A percentile compares a stretch with the other conserved stretches of the same genome.
phyloP scores from a whole-genome alignment of 37 sponge, comb jelly and placozoan genomes.

The Amphimedon queenslandica region DNA sequence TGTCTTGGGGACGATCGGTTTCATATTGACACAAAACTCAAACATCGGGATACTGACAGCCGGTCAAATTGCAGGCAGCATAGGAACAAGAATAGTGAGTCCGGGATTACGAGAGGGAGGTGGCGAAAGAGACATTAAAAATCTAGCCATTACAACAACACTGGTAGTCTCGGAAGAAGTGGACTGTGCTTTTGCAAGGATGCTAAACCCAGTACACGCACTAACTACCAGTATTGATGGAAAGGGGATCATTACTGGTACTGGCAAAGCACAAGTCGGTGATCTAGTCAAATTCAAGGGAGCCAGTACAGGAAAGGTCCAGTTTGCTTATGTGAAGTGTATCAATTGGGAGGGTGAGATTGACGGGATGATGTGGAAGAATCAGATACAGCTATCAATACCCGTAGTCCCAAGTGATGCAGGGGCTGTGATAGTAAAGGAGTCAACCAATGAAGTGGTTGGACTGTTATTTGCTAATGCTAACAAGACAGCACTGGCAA shows the following conservation, averaged over 20 bases:
- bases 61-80: not conserved
- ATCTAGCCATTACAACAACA: not conserved
- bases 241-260: not conserved
- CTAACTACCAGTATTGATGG: not conserved
- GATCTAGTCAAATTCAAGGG: not conserved
- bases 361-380: not conserved
- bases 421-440: not conserved
- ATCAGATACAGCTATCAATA: not conserved
- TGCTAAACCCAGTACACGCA: too few species aligned
- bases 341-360: not conserved
- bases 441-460: not conserved
- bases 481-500: not conserved
- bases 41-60: not conserved
- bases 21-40: not conserved
- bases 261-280: not conserved
- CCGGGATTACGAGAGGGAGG: not conserved
- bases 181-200: not conserved
- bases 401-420: not conserved
- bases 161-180: not conserved
- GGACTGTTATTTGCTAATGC: not conserved
- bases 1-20: not conserved
- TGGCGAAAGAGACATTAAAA: not conserved
- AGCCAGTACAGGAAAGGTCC: not conserved
- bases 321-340: not conserved
- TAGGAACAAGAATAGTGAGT: not conserved